Base-by-base conservation (phyloP, 2,888 invertebrate species). In the Agrotis puta region DNA sequence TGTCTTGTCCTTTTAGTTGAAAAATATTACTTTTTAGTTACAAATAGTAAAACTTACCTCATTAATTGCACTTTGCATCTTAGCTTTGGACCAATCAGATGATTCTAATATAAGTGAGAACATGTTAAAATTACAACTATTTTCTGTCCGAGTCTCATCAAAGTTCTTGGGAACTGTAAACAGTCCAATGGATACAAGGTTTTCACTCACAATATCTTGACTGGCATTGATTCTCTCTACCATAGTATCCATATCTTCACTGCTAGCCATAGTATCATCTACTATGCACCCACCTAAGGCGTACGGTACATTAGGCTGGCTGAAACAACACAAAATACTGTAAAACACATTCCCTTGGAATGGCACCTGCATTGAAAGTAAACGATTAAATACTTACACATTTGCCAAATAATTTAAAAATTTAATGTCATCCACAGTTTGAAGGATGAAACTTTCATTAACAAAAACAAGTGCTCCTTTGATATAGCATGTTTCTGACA, bases 231-330 rank as follows among this genome's bases (percentile, higher is more conserved):
- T 77, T 16, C 86, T 84, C 3, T 91, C 85, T n/a, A 95, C 88
- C 50, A 94, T 86, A 6, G 83, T 79, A 39, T 87, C 85, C 51
- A 95, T 86, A 71, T 95, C 92, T 74, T 75, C 86, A 27, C 85
- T 78, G 47, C 91, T 88, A 64, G 84, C 87, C 48, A 93, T 87
- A 50, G 93, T 92, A 72, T 94, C 96, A 74, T 95, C 94, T 18
- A 96, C 91, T 20, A 95, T 91, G 83, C 96, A 96, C 13, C 96
- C 96, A 22, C 94, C 96, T 53, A 96, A 86, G 6, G 96, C 96
- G 85, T 92, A 95, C 2, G 96, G 95, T 24, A 89, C 85, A 70
- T 94, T 89, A 43, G 93, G 92, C 86, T 96, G 96, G 3, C 96
- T 96, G 88, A 58, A 94, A 94, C 27, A 57, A 63, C 69, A 74